Percentiles rank a stretch among this genome's conserved stretches.
These are phyloP conservation scores for Saxidomus purpurata DNA, from an alignment of 1,140 invertebrate genomes.

Conservation along the genomic window DNA sequence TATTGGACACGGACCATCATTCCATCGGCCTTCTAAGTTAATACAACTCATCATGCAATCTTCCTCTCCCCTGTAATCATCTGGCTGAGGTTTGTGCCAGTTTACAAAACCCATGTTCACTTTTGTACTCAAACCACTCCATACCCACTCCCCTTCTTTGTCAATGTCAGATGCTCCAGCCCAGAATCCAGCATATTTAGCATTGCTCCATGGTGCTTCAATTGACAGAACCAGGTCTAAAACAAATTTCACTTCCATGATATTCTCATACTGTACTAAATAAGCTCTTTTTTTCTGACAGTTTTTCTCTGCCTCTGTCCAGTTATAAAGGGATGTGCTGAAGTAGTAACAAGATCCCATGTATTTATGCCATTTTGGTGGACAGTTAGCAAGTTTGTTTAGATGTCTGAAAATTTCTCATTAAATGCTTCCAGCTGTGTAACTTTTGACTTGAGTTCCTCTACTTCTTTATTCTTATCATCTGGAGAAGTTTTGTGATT, in stretches of 20 bases:
- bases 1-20: neutral
- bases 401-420: neutral
- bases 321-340: neutral
- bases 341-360: neutral
- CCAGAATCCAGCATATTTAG: slow-evolving; percentile 5
- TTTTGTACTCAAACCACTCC: neutral
- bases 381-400: neutral
- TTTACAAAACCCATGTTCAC: neutral
- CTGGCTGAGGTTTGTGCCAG: neutral
- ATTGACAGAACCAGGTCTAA: neutral
- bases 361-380: neutral
- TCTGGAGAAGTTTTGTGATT: neutral
- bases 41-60: slow-evolving; percentile 28
- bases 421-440: neutral
- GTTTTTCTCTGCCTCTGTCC: neutral
- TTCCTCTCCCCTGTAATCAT: neutral
- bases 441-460: neutral
- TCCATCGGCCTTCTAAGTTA: neutral
- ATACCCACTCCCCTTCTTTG: neutral
- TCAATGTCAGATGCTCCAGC: neutral
- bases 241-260: neutral
- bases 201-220: neutral
- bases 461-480: neutral
- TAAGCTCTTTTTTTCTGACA: neutral
- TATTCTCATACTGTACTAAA: neutral